phyloP scores from a whole-genome alignment of 2,888 invertebrate genomes.

The Camptogramma bilineatum region DNA sequence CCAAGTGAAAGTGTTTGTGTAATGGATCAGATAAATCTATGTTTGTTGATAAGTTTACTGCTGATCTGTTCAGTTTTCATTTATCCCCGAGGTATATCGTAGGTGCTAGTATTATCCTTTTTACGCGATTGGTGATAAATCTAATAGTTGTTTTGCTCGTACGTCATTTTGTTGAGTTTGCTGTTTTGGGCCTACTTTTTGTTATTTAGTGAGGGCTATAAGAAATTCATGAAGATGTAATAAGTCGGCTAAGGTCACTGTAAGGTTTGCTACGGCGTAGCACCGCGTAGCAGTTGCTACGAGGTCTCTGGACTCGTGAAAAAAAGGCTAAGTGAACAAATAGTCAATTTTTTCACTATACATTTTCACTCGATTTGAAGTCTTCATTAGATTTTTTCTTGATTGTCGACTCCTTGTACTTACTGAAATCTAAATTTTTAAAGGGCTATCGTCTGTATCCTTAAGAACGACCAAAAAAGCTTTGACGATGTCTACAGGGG shows the following conservation, averaged over 20 bases:
- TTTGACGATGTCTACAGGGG: no score
- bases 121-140: conserved; percentile 54
- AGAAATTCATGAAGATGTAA: not conserved
- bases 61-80: conserved; percentile 38
- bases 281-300: conserved; percentile 8
- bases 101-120: conserved; percentile 40
- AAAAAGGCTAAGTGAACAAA: not conserved
- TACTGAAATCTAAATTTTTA: no score
- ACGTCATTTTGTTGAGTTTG: conserved; percentile 39
- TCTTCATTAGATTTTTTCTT: no score
- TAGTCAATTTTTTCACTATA: no score
- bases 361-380: no score
- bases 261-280: conserved; percentile 4
- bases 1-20: not conserved
- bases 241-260: conserved; percentile 1
- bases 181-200: conserved; percentile 36
- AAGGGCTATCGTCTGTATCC: no score
- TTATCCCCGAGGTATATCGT: conserved; percentile 32
- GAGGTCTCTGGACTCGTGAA: not conserved
- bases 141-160: conserved; percentile 42
- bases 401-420: no score
- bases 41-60: conserved; percentile 39
- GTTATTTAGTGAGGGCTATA: conserved; percentile 12
- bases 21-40: conserved; percentile 17
- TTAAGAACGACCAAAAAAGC: no score